Conservation (phyloP, 2,113 vertebrate genomes). For the Clarias macrocephalus region DNA sequence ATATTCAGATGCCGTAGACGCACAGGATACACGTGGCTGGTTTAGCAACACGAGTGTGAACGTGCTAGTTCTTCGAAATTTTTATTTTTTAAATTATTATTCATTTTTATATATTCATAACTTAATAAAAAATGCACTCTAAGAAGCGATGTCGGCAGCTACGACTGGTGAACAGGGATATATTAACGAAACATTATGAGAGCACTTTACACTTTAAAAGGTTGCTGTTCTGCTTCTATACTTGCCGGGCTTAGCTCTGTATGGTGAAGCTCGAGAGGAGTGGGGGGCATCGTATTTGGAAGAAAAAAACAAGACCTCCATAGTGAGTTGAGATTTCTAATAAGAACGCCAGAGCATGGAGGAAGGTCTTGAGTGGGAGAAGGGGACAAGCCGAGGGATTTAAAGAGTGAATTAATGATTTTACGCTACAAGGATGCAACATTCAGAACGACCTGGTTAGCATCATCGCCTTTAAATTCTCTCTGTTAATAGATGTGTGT, state of each 20-base stretch:
- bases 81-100: neutral
- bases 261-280: conserved; percentile 31
- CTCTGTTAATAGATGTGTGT: neutral
- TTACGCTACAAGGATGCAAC: neutral
- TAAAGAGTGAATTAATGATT: conserved; percentile 17
- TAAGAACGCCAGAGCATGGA: conserved; percentile 12
- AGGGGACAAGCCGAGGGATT: conserved; percentile 24
- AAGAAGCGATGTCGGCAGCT: conserved; percentile 64
- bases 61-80: neutral
- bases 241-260: conserved; percentile 11
- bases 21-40: neutral
- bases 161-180: conserved; percentile 63
- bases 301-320: conserved; percentile 6
- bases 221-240: conserved; percentile 55
- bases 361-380: conserved; percentile 30
- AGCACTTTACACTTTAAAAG: conserved; percentile 70
- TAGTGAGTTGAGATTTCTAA: conserved; percentile 24
- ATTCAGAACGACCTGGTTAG: conserved; percentile 34
- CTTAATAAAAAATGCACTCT: conserved; percentile 37
- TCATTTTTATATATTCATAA: no score
- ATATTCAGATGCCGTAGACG: neutral
- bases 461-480: neutral
- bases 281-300: neutral
- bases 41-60: neutral
- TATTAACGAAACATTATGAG: conserved; percentile 73